A percentile compares a stretch with the other conserved stretches of the same genome.
Evolutionary conservation across 2,797 vertebrate species (phyloP).

Genomic region (Dendrocincla fuliginosa): DNA sequence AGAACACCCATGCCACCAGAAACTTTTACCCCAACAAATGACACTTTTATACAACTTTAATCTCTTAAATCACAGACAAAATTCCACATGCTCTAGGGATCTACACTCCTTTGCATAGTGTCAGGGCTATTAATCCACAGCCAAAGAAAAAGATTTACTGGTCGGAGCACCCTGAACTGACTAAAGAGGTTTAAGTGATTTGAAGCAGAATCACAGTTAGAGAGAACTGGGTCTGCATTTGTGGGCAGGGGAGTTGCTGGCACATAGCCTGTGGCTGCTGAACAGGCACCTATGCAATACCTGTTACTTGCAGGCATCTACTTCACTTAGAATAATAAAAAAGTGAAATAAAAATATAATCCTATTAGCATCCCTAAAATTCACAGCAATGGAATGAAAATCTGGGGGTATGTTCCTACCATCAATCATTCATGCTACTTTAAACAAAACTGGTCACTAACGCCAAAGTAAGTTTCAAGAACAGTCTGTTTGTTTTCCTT

Average conservation of each 20-base stretch:
- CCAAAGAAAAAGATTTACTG: not conserved
- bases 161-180: not conserved
- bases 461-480: constrained; percentile 38
- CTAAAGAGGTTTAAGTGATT: not conserved
- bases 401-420: not conserved
- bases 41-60: not conserved
- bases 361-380: not conserved
- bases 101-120: not conserved
- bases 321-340: not conserved
- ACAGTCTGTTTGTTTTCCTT: constrained; percentile 73
- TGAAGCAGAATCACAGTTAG: not conserved
- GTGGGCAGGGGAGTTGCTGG: not conserved
- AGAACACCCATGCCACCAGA: not conserved
- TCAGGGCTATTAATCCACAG: not conserved
- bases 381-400: constrained; percentile 18
- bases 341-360: not conserved
- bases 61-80: not conserved
- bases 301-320: not conserved
- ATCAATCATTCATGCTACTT: constrained; percentile 41
- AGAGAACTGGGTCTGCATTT: not conserved
- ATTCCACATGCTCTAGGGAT: not conserved
- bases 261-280: not conserved
- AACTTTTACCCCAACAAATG: not conserved
- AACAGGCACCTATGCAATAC: not conserved
- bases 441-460: constrained; percentile 55